Conservation (phyloP, 2,113 vertebrate genomes). For the Eolophus roseicapilla region DNA sequence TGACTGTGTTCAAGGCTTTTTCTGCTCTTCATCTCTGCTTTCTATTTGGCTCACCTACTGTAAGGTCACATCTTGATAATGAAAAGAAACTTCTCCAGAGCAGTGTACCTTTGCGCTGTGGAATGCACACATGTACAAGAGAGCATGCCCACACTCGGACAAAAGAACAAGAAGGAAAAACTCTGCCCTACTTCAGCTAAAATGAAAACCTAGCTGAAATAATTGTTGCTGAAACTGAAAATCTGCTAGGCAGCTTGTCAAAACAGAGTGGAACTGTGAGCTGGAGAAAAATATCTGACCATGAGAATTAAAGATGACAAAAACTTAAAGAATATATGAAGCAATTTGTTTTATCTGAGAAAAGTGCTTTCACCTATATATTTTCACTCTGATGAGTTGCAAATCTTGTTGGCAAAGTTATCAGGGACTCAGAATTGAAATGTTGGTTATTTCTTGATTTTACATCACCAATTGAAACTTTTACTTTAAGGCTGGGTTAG, state of each 20-base stretch:
- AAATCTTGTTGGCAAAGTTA: constrained; percentile 44
- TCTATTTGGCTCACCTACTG: background rate
- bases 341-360: constrained; percentile 29
- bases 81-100: constrained; percentile 8
- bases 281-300: constrained; percentile 30
- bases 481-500: background rate
- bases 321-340: constrained; percentile 22
- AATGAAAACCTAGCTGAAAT: constrained; percentile 58
- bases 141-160: background rate
- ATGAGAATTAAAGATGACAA: constrained; percentile 29
- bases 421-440: constrained; percentile 18
- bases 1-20: background rate
- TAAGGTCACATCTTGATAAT: constrained; percentile 36
- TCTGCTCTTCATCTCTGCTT: background rate
- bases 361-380: constrained; percentile 23
- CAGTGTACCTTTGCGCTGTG: background rate
- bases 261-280: constrained; percentile 15
- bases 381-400: background rate
- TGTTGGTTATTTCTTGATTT: constrained; percentile 38
- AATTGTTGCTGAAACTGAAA: constrained; percentile 56
- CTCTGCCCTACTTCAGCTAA: constrained; percentile 24
- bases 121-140: background rate
- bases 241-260: constrained; percentile 51
- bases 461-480: background rate
- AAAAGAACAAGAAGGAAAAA: background rate